Conservation (phyloP, 2,888 invertebrate genomes). For the Hypselothyrea guttata region DNA sequence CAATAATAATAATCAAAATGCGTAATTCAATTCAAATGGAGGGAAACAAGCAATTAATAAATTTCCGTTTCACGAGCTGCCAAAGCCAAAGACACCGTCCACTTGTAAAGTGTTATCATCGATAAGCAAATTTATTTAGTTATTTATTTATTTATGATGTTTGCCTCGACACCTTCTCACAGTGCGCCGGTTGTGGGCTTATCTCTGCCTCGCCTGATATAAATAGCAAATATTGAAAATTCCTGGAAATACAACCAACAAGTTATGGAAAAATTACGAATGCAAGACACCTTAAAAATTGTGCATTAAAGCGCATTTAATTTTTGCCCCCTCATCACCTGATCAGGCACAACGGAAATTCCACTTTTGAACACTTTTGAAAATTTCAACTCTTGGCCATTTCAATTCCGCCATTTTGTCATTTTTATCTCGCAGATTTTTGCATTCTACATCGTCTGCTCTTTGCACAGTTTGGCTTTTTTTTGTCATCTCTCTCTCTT, state of each 20-base stretch:
- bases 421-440: conserved; percentile 40
- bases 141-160: conserved; percentile 59
- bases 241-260: conserved; percentile 54
- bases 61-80: conserved; percentile 50
- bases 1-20: conserved; percentile 52
- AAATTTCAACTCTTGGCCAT: background rate
- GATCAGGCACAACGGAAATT: conserved; percentile 41
- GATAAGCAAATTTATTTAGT: conserved; percentile 63
- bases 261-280: conserved; percentile 37
- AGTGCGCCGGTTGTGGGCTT: conserved; percentile 45
- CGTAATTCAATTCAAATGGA: conserved; percentile 72
- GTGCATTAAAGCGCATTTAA: conserved; percentile 18
- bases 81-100: conserved; percentile 2
- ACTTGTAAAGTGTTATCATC: conserved; percentile 57
- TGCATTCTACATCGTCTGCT: conserved; percentile 47
- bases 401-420: conserved; percentile 56
- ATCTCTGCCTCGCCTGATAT: conserved; percentile 51
- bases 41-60: conserved; percentile 68
- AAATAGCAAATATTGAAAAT: conserved; percentile 68
- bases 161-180: conserved; percentile 50
- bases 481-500: conserved; percentile 7
- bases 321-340: conserved; percentile 13
- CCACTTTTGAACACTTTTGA: conserved; percentile 11
- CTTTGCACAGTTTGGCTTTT: too few relatives aligned
- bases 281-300: conserved; percentile 28